These are phyloP conservation scores for Chaetorhynchus papuensis DNA, from an alignment of 2,113 vertebrate genomes.

Conservation along the genomic window DNA sequence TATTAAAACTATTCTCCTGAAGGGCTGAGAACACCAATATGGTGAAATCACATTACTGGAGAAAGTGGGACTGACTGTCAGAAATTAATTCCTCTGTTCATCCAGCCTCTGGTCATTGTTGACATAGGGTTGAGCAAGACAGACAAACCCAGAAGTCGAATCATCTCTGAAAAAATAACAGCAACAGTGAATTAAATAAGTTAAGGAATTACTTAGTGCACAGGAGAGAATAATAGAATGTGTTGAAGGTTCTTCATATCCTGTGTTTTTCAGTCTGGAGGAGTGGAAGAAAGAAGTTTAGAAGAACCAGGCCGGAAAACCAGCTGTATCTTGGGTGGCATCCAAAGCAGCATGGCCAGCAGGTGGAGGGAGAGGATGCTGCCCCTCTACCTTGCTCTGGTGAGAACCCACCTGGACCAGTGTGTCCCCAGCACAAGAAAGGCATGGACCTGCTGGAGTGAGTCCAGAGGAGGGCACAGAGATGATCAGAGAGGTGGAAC, in stretches of 20 bases:
- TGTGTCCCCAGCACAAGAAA: not conserved
- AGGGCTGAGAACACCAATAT: not conserved
- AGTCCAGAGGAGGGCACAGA: not conserved
- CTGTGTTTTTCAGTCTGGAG: not conserved
- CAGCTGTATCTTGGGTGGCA: not conserved
- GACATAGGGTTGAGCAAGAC: not conserved
- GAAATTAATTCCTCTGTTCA: not conserved
- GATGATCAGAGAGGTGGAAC: not conserved
- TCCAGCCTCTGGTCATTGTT: not conserved
- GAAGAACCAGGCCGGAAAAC: not conserved
- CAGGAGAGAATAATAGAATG: not conserved
- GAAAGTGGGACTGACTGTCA: not conserved
- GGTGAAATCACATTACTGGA: not conserved
- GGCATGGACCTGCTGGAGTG: rapidly evolving
- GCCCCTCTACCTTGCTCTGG: not conserved
- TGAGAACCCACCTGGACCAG: not conserved
- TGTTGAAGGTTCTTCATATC: not conserved
- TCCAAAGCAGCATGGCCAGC: not conserved
- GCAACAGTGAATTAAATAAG: not conserved
- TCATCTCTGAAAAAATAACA: not conserved
- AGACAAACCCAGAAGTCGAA: not conserved
- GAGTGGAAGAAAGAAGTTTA: not conserved
- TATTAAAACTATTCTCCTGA: not conserved
- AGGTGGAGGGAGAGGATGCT: not conserved
- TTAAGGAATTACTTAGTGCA: not conserved